phyloP scores from a whole-genome alignment of 1,140 invertebrate genomes.

The Teleopsis dalmanni region DNA sequence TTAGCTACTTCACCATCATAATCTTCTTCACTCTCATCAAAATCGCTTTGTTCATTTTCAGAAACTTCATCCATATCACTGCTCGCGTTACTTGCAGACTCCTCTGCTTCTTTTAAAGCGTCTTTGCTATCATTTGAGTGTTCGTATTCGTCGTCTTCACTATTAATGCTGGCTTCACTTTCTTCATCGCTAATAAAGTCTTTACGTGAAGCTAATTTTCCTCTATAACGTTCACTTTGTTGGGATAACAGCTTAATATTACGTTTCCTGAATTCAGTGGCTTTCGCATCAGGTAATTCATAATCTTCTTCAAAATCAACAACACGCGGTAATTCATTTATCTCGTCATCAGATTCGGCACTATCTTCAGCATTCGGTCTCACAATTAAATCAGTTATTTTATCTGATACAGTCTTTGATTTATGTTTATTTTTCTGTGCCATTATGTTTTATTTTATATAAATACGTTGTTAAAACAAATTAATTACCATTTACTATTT shows the following conservation, averaged over 20 bases:
- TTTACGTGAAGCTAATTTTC: conserved; percentile 56
- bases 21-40: conserved; percentile 19
- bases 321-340: conserved; percentile 21
- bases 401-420: conserved; percentile 28
- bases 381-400: conserved; percentile 18
- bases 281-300: conserved; percentile 48
- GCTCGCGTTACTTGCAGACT: conserved; percentile 19
- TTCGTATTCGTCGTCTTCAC: conserved; percentile 14
- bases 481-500: no score
- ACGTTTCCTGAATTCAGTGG: conserved; percentile 55
- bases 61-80: conserved; percentile 3
- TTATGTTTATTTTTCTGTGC: conserved; percentile 28
- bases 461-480: no score
- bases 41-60: conserved; percentile 15
- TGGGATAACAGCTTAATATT: conserved; percentile 61
- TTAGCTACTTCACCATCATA: conserved; percentile 18
- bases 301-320: conserved; percentile 46
- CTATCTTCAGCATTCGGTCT: background rate
- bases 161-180: conserved; percentile 4
- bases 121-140: conserved; percentile 8
- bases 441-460: conserved; percentile 16
- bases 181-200: conserved; percentile 35
- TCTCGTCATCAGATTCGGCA: conserved; percentile 22
- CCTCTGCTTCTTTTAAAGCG: conserved; percentile 16
- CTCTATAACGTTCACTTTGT: conserved; percentile 63